Evolutionary conservation across 2,113 vertebrate species (phyloP).

Genomic region (Zosterops japonicus): DNA sequence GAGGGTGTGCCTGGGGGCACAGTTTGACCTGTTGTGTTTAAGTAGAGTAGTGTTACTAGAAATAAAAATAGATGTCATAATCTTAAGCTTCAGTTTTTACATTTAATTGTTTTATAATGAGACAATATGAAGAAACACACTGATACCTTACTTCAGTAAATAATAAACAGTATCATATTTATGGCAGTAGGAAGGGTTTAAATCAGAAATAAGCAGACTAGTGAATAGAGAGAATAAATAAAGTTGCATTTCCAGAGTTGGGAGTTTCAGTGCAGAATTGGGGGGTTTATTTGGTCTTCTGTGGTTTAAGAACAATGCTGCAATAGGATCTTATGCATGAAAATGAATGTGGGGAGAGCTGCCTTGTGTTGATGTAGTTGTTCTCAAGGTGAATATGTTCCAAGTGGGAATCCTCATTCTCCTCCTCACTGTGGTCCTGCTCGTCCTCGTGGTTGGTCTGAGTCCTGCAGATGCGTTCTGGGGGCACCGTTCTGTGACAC

Average conservation of each 20-base stretch:
- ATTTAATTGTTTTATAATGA: neutral
- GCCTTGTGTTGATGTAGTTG: conserved; percentile 86
- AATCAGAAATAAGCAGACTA: neutral
- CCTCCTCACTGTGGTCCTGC: neutral
- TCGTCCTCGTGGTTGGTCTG: neutral
- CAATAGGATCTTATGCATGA: conserved; percentile 89
- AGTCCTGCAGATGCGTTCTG: conserved; percentile 84
- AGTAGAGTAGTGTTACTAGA: neutral
- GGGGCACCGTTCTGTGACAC: conserved; percentile 79
- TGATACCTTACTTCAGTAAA: neutral
- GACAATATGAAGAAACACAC: neutral
- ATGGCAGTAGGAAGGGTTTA: neutral
- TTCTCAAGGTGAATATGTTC: conserved; percentile 90
- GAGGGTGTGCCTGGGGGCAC: neutral
- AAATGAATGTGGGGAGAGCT: conserved; percentile 85
- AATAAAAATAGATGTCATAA: neutral
- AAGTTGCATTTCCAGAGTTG: neutral
- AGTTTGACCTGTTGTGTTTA: neutral
- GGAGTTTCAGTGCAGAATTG: neutral
- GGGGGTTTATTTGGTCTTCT: conserved; percentile 78
- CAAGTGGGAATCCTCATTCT: conserved; percentile 78
- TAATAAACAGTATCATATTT: neutral
- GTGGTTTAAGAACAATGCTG: conserved; percentile 88
- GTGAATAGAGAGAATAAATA: conserved; percentile 45
- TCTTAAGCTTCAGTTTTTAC: neutral